Evolutionary conservation across 2,797 vertebrate species (phyloP).

Genomic region (Pangasius macronema): DNA sequence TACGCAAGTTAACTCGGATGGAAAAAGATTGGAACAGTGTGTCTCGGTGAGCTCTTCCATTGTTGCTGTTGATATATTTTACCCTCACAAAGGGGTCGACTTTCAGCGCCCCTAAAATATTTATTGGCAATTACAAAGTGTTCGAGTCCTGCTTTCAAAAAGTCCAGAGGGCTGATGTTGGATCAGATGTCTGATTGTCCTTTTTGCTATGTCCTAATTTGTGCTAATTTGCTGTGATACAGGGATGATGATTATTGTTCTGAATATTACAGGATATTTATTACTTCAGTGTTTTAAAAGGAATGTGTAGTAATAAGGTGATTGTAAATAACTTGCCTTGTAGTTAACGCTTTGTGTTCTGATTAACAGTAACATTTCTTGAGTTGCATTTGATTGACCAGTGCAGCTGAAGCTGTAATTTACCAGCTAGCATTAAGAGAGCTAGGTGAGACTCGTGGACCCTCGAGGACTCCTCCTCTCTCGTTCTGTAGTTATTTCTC

Average conservation of each 20-base stretch:
- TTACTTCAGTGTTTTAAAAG: background rate
- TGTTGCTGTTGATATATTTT: conserved; percentile 25
- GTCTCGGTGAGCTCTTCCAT: background rate
- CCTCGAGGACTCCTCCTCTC: background rate
- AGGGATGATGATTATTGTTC: background rate
- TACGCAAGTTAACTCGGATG: background rate
- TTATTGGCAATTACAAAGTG: conserved; percentile 32
- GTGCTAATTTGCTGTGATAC: background rate
- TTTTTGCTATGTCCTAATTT: background rate
- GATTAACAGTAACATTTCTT: background rate
- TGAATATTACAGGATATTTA: background rate
- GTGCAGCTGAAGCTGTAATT: no score
- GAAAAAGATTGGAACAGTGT: background rate
- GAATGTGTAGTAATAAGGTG: background rate
- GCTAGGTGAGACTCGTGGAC: background rate
- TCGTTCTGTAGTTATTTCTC: background rate
- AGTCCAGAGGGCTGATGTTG: conserved; percentile 4
- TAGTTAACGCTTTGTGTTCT: background rate
- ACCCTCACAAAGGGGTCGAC: conserved; percentile 12
- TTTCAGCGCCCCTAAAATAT: conserved; percentile 52
- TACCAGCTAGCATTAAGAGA: background rate
- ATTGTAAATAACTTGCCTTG: no score
- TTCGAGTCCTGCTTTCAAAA: background rate
- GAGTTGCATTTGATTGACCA: background rate
- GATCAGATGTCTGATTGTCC: conserved; percentile 23